A percentile compares a stretch with the other conserved stretches of the same genome.
phyloP scores from a whole-genome alignment of 1,140 invertebrate species.

The Euwallacea similis region DNA sequence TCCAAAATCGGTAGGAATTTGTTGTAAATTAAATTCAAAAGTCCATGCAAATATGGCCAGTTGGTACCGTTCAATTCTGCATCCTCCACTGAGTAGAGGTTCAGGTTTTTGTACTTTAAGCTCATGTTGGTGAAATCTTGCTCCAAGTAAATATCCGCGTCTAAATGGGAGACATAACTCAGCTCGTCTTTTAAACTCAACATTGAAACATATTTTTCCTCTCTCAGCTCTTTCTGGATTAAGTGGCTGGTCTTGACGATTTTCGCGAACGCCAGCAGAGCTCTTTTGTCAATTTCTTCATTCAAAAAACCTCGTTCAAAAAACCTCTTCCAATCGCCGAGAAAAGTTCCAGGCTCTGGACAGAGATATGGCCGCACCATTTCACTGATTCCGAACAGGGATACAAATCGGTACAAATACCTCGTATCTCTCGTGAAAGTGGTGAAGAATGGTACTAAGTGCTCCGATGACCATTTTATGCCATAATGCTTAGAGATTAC shows the following conservation, averaged over 20 bases:
- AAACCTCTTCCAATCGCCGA: slow-evolving; percentile 33
- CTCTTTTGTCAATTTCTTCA: slow-evolving; percentile 11
- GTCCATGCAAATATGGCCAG: slow-evolving; percentile 41
- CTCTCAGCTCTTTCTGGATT: slow-evolving; percentile 35
- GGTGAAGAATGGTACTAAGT: slow-evolving; percentile 43
- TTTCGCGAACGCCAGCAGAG: slow-evolving; percentile 32
- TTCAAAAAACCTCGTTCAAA: not conserved
- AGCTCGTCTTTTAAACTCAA: slow-evolving; percentile 30
- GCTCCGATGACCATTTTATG: slow-evolving; percentile 43
- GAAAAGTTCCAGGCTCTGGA: slow-evolving; percentile 17
- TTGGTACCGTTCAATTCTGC: slow-evolving; percentile 14
- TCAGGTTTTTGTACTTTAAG: slow-evolving; percentile 28
- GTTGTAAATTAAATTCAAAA: slow-evolving; percentile 39
- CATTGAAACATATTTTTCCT: slow-evolving; percentile 33
- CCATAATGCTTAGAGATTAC: slow-evolving; percentile 48
- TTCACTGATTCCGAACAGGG: slow-evolving; percentile 49
- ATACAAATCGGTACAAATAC: slow-evolving; percentile 46
- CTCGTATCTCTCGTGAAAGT: slow-evolving; percentile 40
- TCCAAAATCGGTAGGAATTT: slow-evolving; percentile 40
- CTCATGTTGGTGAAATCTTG: slow-evolving; percentile 36
- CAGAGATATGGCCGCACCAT: slow-evolving; percentile 44
- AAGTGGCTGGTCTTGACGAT: slow-evolving; percentile 35
- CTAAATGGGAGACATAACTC: slow-evolving; percentile 28
- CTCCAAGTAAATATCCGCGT: slow-evolving; percentile 42
- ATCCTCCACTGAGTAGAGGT: slow-evolving; percentile 31